Conservation (phyloP, 2,797 vertebrate genomes). For the Enteromius argenteus region DNA sequence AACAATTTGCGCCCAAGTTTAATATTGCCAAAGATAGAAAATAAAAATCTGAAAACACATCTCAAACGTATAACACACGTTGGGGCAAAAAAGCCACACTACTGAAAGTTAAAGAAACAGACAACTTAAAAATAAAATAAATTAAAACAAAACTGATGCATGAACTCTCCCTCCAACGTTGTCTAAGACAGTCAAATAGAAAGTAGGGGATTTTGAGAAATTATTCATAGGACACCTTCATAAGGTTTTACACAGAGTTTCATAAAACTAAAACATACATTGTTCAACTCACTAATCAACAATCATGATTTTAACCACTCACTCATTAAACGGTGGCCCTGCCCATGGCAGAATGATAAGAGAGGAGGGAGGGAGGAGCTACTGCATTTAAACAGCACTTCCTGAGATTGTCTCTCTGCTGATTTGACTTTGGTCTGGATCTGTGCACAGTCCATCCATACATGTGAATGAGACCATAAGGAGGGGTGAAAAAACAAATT, state of each 20-base stretch:
- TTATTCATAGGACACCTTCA: conserved; percentile 41
- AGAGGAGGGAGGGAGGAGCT: conserved; percentile 28
- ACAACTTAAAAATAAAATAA: not conserved
- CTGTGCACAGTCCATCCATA: conserved; percentile 42
- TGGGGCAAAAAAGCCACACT: not conserved
- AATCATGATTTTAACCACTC: conserved; percentile 22
- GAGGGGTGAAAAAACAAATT: not conserved
- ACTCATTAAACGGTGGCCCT: conserved; percentile 30
- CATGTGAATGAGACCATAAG: not conserved
- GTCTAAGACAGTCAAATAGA: conserved; percentile 5
- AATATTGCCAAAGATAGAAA: conserved; percentile 35
- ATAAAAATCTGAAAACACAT: conserved; percentile 3
- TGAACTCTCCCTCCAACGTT: not conserved
- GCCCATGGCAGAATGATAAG: conserved; percentile 31
- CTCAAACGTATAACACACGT: not conserved
- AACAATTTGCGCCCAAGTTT: conserved; percentile 28
- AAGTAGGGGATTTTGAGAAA: conserved; percentile 20
- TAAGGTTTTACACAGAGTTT: conserved; percentile 40
- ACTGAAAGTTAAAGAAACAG: not conserved
- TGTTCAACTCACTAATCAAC: conserved; percentile 14
- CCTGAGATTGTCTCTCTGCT: conserved; percentile 64
- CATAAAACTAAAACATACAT: conserved; percentile 54
- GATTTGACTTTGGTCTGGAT: conserved; percentile 63
- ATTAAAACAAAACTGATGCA: conserved; percentile 1
- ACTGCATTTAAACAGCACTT: conserved; percentile 47